Evolutionary conservation across 2,888 invertebrate genomes (phyloP).

Genomic region (Lithophane semibrunnea): DNA sequence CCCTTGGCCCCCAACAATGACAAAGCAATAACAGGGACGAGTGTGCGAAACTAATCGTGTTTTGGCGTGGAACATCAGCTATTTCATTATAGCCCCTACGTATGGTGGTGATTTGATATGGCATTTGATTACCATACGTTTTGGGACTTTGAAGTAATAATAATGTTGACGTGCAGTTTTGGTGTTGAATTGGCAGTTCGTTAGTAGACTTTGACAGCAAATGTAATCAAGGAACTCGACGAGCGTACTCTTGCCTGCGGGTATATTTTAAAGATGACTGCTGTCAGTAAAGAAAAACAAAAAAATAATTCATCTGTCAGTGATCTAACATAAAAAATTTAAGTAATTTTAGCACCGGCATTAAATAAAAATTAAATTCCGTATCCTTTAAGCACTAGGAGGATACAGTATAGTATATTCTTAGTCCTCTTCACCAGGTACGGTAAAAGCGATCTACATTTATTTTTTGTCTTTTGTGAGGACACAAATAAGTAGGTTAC

Average conservation of each 20-base stretch:
- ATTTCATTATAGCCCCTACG: slow-evolving; percentile 72
- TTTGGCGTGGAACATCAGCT: slow-evolving; percentile 75
- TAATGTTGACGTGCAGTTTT: slow-evolving; percentile 42
- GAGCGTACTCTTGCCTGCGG: neutral
- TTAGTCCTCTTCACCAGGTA: no score
- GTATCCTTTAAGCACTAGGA: no score
- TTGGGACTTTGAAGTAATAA: slow-evolving; percentile 48
- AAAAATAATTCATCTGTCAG: no score
- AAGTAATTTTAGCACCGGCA: no score
- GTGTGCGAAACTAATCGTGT: slow-evolving; percentile 77
- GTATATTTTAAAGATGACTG: neutral
- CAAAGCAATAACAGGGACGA: slow-evolving; percentile 69
- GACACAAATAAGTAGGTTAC: no score
- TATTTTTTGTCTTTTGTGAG: no score
- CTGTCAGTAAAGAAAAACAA: no score
- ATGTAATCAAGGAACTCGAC: neutral
- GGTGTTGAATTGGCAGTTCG: neutral
- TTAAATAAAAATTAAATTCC: no score
- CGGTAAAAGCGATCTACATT: no score
- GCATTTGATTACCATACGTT: slow-evolving; percentile 65
- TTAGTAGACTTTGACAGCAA: neutral
- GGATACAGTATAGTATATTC: no score
- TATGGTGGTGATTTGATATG: slow-evolving; percentile 54
- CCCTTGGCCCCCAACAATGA: slow-evolving; percentile 60
- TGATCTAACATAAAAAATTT: no score